A percentile compares a stretch with the other conserved stretches of the same genome.
Evolutionary conservation across 2,797 vertebrate genomes (phyloP).

Genomic region (Chaetodon trifasciatus): DNA sequence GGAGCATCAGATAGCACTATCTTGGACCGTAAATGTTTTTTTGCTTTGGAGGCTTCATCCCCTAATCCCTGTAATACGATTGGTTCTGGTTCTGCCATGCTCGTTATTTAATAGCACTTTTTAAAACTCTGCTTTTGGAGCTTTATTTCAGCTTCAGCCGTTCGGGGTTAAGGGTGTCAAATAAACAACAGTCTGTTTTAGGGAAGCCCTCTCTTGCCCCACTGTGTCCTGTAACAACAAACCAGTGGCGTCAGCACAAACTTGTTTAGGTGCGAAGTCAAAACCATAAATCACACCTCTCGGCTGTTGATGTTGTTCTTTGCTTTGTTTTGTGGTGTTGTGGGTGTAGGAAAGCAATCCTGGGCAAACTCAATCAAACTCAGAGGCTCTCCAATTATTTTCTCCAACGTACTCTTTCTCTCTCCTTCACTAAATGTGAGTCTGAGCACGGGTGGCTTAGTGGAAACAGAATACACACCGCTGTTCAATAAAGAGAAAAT

Average conservation of each 20-base stretch:
- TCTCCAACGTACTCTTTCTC: neutral
- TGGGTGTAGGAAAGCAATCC: conserved; percentile 35
- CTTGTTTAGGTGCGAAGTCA: conserved; percentile 31
- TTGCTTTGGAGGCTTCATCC: conserved; percentile 3
- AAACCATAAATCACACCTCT: conserved; percentile 60
- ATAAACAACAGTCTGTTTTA: conserved; percentile 8
- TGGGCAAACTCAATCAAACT: conserved; percentile 62
- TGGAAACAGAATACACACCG: conserved; percentile 9
- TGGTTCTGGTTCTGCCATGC: neutral
- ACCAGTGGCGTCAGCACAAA: conserved; percentile 51
- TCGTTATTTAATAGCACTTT: conserved; percentile 18
- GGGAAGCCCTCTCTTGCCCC: neutral
- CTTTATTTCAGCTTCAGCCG: conserved; percentile 19
- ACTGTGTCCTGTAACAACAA: conserved; percentile 28
- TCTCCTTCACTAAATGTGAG: conserved; percentile 17
- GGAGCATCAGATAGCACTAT: neutral
- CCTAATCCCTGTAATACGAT: conserved; percentile 12
- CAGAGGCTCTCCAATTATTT: neutral
- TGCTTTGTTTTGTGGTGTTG: conserved; percentile 9
- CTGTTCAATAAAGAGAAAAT: conserved; percentile 30
- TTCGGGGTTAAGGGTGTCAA: conserved; percentile 7
- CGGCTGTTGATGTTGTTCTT: conserved; percentile 42
- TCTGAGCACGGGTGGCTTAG: neutral
- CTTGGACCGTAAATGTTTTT: conserved; percentile 9
- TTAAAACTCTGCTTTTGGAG: neutral